phyloP scores from a whole-genome alignment of 2,113 vertebrate genomes.

The Epinephelus lanceolatus region DNA sequence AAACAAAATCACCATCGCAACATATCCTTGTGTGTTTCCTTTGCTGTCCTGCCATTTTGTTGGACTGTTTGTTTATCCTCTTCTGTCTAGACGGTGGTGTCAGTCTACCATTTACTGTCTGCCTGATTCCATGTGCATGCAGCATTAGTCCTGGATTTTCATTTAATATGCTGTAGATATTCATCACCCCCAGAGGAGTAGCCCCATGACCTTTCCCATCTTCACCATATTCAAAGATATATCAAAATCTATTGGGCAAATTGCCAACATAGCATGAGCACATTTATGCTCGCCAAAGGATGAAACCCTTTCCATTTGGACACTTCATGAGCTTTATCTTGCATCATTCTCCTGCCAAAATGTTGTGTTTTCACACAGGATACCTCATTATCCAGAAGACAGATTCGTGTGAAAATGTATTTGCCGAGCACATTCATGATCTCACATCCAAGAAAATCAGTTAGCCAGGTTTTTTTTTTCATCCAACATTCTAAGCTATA shows the following conservation, averaged over 20 bases:
- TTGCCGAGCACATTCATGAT: background rate
- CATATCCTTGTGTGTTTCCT: too few species aligned
- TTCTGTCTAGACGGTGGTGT: too few species aligned
- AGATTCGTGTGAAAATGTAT: background rate
- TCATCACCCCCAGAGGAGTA: background rate
- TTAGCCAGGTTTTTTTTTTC: background rate
- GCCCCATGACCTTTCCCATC: background rate
- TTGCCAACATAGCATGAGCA: background rate
- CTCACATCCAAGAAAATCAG: background rate
- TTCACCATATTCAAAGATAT: background rate
- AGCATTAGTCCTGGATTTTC: too few species aligned
- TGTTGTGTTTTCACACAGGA: background rate
- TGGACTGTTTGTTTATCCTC: background rate
- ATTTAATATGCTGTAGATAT: too few species aligned
- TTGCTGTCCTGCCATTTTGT: too few species aligned
- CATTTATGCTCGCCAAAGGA: background rate
- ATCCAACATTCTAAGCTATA: background rate
- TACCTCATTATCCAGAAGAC: background rate
- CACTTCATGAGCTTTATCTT: background rate
- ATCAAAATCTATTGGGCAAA: background rate
- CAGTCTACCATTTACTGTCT: too few species aligned
- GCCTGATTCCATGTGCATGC: too few species aligned
- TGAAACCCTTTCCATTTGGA: background rate
- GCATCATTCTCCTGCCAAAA: background rate
- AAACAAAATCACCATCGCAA: too few species aligned